Base-by-base conservation (phyloP, 2,113 vertebrate genomes). In the Uria lomvia region DNA sequence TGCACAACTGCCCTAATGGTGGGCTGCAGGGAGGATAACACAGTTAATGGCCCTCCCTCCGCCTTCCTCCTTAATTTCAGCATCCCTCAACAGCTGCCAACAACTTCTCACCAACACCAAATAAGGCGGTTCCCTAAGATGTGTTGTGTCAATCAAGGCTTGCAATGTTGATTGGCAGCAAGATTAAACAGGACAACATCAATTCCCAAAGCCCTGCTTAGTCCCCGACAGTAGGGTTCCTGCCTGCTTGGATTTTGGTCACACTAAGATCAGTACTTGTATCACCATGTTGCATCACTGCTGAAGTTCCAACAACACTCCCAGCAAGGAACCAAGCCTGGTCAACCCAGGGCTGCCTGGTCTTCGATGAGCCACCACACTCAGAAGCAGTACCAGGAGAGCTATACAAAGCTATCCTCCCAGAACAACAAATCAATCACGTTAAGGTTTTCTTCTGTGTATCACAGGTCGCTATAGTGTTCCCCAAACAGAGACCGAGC, bases 181-280 rank as follows among this genome's bases (percentile, higher is more conserved):
- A 29, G 24, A 71, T 66, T 87, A 60, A 65, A 18, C 1, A 45
- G 10, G 15, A 11, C 21, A 13, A 18, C 7, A 6, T 53, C 52
- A 40, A 45, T 59, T 84, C 40, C 56, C 30, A 65, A 36, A 65
- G 16, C 18, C 30, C 23, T 38, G 8, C 13, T 65, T 11, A 14
- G 20, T 34, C 15, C 40, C 27, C 6, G 29, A 30, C 16, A 23
- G 47, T 2, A 43, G n/a, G 7, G 43, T 12, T 80, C 45, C 75
- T 71, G 17, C 10, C n/a, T 65, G 30, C 9, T 30, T 12, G 32
- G 30, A 27, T 59, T 76, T 71, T 16, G n/a, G 24, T 55, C 30
- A 18, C 15, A 2, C 17, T 5, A 17, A 76, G n/a, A 13, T 66
- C 26, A 38, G 10, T 43, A 14, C 27, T 43, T 2, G 0, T 7